A percentile compares a stretch with the other conserved stretches of the same genome.
Evolutionary conservation across 2,797 vertebrate species (phyloP).

Genomic region (Phrynocephalus guinanensis): DNA sequence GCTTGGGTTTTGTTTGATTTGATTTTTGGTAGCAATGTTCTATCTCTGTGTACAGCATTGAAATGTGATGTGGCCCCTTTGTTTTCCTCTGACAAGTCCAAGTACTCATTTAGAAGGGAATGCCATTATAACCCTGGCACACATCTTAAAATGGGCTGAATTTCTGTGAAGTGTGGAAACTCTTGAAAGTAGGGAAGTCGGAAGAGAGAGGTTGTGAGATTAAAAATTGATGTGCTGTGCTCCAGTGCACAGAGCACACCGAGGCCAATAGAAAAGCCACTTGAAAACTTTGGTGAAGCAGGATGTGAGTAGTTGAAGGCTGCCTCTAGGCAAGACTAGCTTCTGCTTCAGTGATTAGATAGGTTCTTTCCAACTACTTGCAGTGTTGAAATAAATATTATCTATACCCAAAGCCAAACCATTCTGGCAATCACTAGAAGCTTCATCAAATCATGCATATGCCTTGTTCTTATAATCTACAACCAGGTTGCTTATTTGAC

Average conservation of each 20-base stretch:
- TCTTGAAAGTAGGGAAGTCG: conserved; percentile 48
- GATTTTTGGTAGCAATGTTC: conserved; percentile 26
- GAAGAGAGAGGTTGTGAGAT: conserved; percentile 56
- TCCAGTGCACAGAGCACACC: conserved; percentile 58
- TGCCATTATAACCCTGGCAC: conserved; percentile 37
- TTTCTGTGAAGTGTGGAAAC: conserved; percentile 61
- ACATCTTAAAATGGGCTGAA: conserved; percentile 54
- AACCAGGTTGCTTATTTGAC: not conserved
- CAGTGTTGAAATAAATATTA: conserved; percentile 60
- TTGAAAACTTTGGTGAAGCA: conserved; percentile 56
- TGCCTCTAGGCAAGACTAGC: conserved; percentile 58
- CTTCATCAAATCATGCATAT: conserved; percentile 49
- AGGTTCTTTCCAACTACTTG: conserved; percentile 47
- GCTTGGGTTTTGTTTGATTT: not conserved
- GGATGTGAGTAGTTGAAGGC: conserved; percentile 59
- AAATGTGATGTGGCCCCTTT: conserved; percentile 37
- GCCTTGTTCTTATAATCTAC: conserved; percentile 16
- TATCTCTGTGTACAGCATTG: conserved; percentile 30
- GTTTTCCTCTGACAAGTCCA: conserved; percentile 53
- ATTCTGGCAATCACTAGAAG: conserved; percentile 20
- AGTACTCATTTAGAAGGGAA: conserved; percentile 39
- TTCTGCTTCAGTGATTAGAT: conserved; percentile 57
- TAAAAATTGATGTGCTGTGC: conserved; percentile 70
- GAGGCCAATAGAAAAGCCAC: conserved; percentile 53
- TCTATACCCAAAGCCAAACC: conserved; percentile 32